Percentiles rank a stretch among this genome's conserved stretches.
These are phyloP conservation scores for Distichodus sexfasciatus DNA, from an alignment of 2,797 vertebrate species.

Conservation along the genomic window DNA sequence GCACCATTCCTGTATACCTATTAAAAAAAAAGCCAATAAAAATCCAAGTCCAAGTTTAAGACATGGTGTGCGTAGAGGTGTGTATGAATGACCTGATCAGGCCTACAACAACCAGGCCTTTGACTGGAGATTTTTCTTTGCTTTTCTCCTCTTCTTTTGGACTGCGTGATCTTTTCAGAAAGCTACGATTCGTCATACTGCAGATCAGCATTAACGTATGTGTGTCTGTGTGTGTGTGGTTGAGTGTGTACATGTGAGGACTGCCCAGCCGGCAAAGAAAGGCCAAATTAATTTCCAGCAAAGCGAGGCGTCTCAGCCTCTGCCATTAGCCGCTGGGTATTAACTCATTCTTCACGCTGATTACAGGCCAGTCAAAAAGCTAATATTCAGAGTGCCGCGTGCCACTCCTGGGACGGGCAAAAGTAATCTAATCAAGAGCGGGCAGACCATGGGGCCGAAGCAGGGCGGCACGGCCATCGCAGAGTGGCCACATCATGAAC, in stretches of 20 bases:
- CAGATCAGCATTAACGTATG: constrained; percentile 50
- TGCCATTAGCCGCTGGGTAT: constrained; percentile 44
- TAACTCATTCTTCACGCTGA: constrained; percentile 51
- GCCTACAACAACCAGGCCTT: too few relatives aligned
- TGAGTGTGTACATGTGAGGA: constrained; percentile 1
- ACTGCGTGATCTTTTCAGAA: background rate
- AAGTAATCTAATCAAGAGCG: constrained; percentile 44
- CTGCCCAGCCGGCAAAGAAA: constrained; percentile 22
- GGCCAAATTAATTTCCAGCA: constrained; percentile 51
- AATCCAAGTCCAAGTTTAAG: too few relatives aligned
- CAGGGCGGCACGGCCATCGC: constrained; percentile 28
- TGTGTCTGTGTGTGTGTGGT: constrained; percentile 10
- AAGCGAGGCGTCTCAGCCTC: constrained; percentile 17
- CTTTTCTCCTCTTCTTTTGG: background rate
- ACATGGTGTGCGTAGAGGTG: too few relatives aligned
- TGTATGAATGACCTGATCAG: too few relatives aligned
- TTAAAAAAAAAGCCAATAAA: too few relatives aligned
- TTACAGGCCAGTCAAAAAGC: constrained; percentile 47
- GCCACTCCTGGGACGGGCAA: constrained; percentile 29
- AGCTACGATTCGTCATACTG: background rate
- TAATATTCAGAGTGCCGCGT: constrained; percentile 41
- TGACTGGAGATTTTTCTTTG: constrained; percentile 51
- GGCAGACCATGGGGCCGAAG: background rate
- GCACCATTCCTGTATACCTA: too few relatives aligned
- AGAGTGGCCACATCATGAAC: constrained; percentile 33